These are phyloP conservation scores for Bubo blakistoni DNA, from an alignment of 2,113 vertebrate species.

Conservation along the genomic window DNA sequence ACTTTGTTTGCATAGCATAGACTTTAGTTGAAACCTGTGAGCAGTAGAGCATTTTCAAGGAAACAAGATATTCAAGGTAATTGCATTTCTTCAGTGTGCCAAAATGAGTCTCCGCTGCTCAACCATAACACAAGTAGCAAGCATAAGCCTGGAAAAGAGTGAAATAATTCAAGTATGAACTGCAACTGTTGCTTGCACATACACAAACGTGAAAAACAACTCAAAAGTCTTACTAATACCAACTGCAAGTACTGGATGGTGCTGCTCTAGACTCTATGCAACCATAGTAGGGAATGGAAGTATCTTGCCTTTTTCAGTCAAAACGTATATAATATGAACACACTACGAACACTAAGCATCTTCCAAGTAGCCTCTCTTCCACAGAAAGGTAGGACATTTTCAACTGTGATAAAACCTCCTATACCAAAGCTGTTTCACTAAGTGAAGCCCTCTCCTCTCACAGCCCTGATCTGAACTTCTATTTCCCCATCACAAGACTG, in stretches of 20 bases:
- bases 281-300: background rate
- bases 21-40: background rate
- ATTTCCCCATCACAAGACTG: background rate
- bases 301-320: background rate
- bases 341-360: background rate
- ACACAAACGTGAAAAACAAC: background rate
- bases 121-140: background rate
- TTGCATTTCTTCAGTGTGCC: background rate
- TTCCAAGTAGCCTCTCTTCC: background rate
- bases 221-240: background rate
- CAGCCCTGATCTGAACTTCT: background rate
- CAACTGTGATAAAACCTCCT: background rate
- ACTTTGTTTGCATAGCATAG: background rate
- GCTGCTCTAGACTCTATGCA: background rate
- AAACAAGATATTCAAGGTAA: background rate
- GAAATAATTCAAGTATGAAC: background rate
- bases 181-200: background rate
- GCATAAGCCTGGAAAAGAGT: background rate
- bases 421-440: background rate
- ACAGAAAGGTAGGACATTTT: background rate
- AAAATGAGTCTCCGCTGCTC: background rate
- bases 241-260: background rate
- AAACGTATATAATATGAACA: background rate
- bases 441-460: background rate
- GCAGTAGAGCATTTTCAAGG: background rate